Conservation (phyloP, 1,140 invertebrate species). For the Solen grandis region DNA sequence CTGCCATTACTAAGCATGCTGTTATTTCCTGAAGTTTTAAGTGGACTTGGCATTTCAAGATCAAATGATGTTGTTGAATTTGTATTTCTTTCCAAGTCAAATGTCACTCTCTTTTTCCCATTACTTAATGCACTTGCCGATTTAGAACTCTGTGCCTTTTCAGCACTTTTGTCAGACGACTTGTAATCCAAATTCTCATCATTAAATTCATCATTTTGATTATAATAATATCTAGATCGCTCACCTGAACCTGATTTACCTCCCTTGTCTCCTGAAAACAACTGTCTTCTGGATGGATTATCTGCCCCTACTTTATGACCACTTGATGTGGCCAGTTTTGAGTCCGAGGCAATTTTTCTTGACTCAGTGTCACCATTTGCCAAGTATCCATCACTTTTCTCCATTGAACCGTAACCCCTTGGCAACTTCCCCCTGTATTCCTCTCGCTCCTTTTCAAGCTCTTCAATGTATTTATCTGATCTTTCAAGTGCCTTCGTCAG, state of each 20-base stretch:
- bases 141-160: constrained; percentile 49
- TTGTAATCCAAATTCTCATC: constrained; percentile 42
- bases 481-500: constrained; percentile 77
- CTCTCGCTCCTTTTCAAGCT: constrained; percentile 70
- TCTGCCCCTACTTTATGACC: constrained; percentile 30
- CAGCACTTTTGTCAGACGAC: constrained; percentile 36
- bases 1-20: constrained; percentile 43
- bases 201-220: constrained; percentile 50
- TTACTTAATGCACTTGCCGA: constrained; percentile 36
- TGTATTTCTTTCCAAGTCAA: constrained; percentile 62
- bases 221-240: constrained; percentile 57
- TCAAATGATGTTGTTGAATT: constrained; percentile 70
- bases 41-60: constrained; percentile 74
- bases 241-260: constrained; percentile 59
- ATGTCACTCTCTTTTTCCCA: constrained; percentile 68
- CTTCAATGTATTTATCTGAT: constrained; percentile 79
- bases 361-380: constrained; percentile 34
- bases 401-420: constrained; percentile 37
- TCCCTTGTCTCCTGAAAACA: constrained; percentile 46
- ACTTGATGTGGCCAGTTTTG: constrained; percentile 31
- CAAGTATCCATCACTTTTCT: constrained; percentile 45
- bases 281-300: constrained; percentile 44
- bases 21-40: constrained; percentile 58
- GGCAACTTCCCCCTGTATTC: constrained; percentile 14
- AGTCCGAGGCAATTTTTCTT: constrained; percentile 39